Evolutionary conservation across 2,113 vertebrate genomes (phyloP).

Genomic region (Macrotus californicus): DNA sequence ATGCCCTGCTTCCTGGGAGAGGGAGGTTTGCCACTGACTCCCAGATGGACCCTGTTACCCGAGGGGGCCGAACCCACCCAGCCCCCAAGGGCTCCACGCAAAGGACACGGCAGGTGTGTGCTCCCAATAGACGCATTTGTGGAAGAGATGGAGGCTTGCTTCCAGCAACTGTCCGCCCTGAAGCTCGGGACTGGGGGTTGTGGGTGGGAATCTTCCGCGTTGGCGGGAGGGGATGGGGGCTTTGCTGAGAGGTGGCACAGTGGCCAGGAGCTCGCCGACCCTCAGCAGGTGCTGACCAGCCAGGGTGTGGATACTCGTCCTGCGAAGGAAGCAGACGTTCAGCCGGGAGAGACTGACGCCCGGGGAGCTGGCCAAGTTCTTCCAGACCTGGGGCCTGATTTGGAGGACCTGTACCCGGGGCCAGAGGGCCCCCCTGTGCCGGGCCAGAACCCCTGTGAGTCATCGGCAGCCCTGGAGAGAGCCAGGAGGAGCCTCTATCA

Average conservation of each 20-base stretch:
- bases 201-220: accelerated
- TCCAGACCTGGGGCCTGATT: accelerated
- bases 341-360: neutral
- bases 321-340: neutral
- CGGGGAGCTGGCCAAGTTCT: neutral
- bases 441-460: accelerated
- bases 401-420: accelerated
- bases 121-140: slow-evolving; percentile 69
- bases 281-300: neutral
- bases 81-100: slow-evolving; percentile 12
- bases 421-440: neutral
- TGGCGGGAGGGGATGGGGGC: neutral
- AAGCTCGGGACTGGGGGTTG: slow-evolving; percentile 57
- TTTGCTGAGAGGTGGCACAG: neutral
- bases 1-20: slow-evolving; percentile 13
- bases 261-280: neutral
- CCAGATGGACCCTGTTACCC: neutral
- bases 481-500: slow-evolving; percentile 1
- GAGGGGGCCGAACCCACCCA: neutral
- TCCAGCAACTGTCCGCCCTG: slow-evolving; percentile 75
- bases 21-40: neutral
- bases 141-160: slow-evolving; percentile 71
- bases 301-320: neutral
- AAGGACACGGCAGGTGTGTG: slow-evolving; percentile 37
- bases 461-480: neutral